Evolutionary conservation across 2,797 vertebrate genomes (phyloP).

Genomic region (Smutsia gigantea): DNA sequence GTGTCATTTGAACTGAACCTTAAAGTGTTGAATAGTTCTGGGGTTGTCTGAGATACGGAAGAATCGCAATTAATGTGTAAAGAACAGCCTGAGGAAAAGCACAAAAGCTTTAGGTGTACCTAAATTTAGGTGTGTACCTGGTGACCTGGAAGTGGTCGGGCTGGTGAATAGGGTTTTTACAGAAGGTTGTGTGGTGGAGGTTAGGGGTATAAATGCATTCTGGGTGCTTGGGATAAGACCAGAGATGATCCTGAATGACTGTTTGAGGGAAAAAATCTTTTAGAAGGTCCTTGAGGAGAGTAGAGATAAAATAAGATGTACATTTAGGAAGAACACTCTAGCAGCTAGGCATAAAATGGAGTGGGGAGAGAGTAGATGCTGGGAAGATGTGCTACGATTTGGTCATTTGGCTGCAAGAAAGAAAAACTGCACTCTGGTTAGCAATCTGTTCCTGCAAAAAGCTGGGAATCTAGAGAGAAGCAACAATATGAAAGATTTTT

Average conservation of each 20-base stretch:
- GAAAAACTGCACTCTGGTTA: slow-evolving; percentile 48
- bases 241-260: not conserved
- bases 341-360: slow-evolving; percentile 44
- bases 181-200: not conserved
- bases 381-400: slow-evolving; percentile 45
- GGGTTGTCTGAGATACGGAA: slow-evolving; percentile 1
- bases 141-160: slow-evolving; percentile 2
- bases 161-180: not conserved
- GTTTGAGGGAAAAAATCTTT: not conserved
- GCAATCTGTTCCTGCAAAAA: slow-evolving; percentile 56
- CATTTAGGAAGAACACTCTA: slow-evolving; percentile 58
- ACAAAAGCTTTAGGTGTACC: not conserved
- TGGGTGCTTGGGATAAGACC: not conserved
- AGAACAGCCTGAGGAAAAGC: not conserved
- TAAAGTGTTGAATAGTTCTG: slow-evolving; percentile 19
- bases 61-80: slow-evolving; percentile 4
- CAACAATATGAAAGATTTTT: slow-evolving; percentile 18
- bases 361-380: not conserved
- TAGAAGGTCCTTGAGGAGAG: not conserved
- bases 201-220: not conserved
- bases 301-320: slow-evolving; percentile 35
- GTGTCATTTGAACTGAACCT: slow-evolving; percentile 41
- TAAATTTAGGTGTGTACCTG: not conserved
- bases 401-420: slow-evolving; percentile 42
- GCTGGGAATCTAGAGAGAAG: slow-evolving; percentile 42